Evolutionary conservation across 2,888 invertebrate species (phyloP).

Genomic region (Dasypolia templi): DNA sequence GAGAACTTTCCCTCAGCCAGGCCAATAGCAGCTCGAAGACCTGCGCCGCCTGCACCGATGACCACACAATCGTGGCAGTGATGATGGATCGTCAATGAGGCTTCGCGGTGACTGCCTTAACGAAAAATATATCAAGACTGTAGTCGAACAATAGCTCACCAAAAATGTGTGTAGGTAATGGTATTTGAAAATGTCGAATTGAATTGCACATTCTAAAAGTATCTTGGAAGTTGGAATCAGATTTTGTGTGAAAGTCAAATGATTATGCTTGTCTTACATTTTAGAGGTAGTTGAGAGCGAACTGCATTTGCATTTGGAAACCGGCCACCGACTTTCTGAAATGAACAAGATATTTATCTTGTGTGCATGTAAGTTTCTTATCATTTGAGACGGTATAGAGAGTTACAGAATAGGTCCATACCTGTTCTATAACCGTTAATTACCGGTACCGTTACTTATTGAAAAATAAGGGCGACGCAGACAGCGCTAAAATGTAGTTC

Average conservation of each 20-base stretch:
- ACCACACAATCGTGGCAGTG: constrained; percentile 98
- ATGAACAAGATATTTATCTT: background rate
- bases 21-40: constrained; percentile 98
- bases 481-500: background rate
- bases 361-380: background rate
- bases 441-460: background rate
- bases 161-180: background rate
- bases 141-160: background rate
- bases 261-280: constrained; percentile 18
- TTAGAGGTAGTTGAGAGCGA: background rate
- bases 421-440: too few species aligned
- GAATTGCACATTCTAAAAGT: background rate
- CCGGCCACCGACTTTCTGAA: constrained; percentile 21
- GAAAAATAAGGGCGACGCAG: background rate
- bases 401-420: background rate
- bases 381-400: background rate
- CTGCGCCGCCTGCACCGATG: constrained; percentile 99
- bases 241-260: background rate
- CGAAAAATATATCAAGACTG: background rate
- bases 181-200: background rate
- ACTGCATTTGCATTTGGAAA: background rate
- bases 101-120: constrained; percentile 62
- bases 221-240: background rate
- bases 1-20: constrained; percentile 97
- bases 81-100: constrained; percentile 95